phyloP scores from a whole-genome alignment of 2,113 vertebrate species.

The Chaenogobius annularis region DNA sequence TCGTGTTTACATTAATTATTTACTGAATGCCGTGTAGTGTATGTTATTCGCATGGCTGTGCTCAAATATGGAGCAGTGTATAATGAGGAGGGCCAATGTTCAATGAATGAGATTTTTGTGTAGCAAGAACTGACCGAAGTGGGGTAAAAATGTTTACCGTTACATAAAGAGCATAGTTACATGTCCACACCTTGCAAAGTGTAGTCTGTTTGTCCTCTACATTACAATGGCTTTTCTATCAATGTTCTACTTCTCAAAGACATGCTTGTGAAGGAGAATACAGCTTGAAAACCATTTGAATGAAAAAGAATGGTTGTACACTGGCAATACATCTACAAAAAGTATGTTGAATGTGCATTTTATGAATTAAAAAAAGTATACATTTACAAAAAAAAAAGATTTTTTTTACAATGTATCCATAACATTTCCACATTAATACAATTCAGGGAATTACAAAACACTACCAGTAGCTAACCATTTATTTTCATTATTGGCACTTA shows the following conservation, averaged over 20 bases:
- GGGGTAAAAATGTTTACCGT: neutral
- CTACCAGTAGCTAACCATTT: neutral
- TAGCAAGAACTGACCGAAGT: neutral
- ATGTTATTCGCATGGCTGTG: slow-evolving; percentile 23
- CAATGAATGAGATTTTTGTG: neutral
- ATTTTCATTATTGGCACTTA: neutral
- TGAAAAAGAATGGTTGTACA: neutral
- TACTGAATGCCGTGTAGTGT: neutral
- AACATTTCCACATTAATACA: neutral
- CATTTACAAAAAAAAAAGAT: neutral
- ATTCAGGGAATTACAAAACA: neutral
- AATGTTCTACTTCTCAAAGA: neutral
- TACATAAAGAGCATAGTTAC: neutral
- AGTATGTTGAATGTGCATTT: neutral
- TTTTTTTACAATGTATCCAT: no score
- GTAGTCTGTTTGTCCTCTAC: neutral
- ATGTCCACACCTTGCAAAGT: neutral
- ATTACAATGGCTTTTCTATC: neutral
- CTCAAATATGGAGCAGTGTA: slow-evolving; percentile 19
- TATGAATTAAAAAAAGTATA: neutral
- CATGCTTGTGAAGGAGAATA: neutral
- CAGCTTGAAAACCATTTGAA: neutral
- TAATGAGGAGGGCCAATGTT: neutral
- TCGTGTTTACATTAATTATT: slow-evolving; percentile 33
- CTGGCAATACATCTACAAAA: neutral